A percentile compares a stretch with the other conserved stretches of the same genome.
These are phyloP conservation scores for Priocnemis perturbator DNA, from an alignment of 2,888 invertebrate species.

Conservation along the genomic window DNA sequence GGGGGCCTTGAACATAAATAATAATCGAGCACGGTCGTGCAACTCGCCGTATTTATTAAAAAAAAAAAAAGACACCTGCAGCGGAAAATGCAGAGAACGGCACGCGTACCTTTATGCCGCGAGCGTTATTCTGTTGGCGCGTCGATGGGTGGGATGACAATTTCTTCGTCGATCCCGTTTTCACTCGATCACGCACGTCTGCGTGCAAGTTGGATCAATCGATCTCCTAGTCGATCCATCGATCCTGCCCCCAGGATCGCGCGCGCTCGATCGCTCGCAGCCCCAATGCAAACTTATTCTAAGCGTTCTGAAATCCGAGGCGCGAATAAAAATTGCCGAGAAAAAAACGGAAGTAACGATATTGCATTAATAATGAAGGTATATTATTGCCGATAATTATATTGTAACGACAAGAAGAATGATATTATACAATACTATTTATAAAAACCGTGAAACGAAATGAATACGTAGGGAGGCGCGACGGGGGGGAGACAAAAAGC, in stretches of 20 bases:
- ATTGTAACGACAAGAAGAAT: constrained; percentile 64
- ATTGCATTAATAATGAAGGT: constrained; percentile 63
- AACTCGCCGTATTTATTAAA: constrained; percentile 19
- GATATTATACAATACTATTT: constrained; percentile 71
- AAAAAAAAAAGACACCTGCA: too few species aligned
- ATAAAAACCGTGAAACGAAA: constrained; percentile 53
- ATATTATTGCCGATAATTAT: constrained; percentile 70
- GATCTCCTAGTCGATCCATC: too few species aligned
- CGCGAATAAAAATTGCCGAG: constrained; percentile 1
- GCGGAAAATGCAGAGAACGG: too few species aligned
- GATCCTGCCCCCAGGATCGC: too few species aligned
- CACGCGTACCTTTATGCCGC: background rate
- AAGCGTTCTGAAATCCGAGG: too few species aligned
- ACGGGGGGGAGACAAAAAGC: constrained; percentile 8
- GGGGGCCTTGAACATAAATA: constrained; percentile 31
- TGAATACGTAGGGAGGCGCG: background rate
- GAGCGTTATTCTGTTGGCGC: constrained; percentile 26
- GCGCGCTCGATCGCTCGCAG: too few species aligned
- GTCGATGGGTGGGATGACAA: constrained; percentile 30
- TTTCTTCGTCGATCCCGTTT: constrained; percentile 7
- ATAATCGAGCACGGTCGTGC: constrained; percentile 36
- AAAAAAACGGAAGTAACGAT: constrained; percentile 48
- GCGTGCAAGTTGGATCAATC: constrained; percentile 6
- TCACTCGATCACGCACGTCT: constrained; percentile 1
- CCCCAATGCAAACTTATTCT: too few species aligned